A percentile compares a stretch with the other conserved stretches of the same genome.
Evolutionary conservation across 2,113 vertebrate species (phyloP).

Genomic region (Amazona guildingii): DNA sequence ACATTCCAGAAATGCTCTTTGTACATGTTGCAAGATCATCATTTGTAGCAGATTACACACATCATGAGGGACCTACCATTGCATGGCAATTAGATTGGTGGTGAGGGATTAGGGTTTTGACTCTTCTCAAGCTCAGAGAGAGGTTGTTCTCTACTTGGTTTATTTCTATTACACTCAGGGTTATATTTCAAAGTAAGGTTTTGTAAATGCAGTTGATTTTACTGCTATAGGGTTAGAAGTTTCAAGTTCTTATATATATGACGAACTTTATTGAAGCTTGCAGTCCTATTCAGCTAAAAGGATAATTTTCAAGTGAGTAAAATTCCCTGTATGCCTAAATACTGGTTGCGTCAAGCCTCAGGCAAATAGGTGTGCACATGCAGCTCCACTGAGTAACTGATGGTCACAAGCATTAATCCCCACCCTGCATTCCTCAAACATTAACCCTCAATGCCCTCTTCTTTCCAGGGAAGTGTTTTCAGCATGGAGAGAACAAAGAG

Average conservation of each 20-base stretch:
- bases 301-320: background rate
- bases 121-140: background rate
- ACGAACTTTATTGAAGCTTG: background rate
- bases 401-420: background rate
- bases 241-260: background rate
- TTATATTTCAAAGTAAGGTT: background rate
- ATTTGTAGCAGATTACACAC: background rate
- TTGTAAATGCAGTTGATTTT: background rate
- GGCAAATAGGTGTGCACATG: background rate
- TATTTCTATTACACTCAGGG: background rate
- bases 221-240: background rate
- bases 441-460: background rate
- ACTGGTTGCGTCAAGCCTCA: background rate
- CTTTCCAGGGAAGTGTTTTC: background rate
- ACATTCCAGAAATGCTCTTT: constrained; percentile 55
- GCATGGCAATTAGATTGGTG: background rate
- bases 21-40: background rate
- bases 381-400: background rate
- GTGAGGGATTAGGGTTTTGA: background rate
- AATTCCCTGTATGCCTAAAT: background rate
- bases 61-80: background rate
- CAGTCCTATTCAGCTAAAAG: background rate
- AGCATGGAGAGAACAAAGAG: background rate
- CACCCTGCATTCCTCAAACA: background rate
- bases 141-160: background rate